Conservation (phyloP, 1,140 invertebrate genomes). For the Leguminivora glycinivorella region DNA sequence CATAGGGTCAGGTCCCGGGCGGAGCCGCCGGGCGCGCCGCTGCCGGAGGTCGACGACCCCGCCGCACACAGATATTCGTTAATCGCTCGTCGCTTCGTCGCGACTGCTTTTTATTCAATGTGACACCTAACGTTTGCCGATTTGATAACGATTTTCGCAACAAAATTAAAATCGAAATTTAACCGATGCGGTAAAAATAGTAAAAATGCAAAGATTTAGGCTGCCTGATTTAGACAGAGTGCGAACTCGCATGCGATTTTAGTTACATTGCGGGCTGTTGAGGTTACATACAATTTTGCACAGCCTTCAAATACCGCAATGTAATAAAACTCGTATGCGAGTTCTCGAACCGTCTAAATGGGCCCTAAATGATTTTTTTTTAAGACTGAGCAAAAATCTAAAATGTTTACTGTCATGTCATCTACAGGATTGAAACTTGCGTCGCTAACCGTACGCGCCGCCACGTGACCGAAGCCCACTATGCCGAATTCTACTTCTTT, state of each 20-base stretch:
- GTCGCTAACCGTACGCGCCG: background rate
- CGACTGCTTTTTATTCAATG: conserved; percentile 13
- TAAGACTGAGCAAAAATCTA: too few relatives aligned
- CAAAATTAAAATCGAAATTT: background rate
- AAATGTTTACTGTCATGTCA: too few relatives aligned
- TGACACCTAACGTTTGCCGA: background rate
- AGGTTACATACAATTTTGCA: too few relatives aligned
- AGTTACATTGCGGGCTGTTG: too few relatives aligned
- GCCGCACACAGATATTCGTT: conserved; percentile 20
- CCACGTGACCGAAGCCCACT: background rate
- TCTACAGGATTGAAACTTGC: too few relatives aligned
- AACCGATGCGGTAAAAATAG: background rate
- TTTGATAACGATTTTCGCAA: background rate
- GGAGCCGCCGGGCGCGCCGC: background rate
- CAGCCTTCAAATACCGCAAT: too few relatives aligned
- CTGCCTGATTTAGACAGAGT: too few relatives aligned
- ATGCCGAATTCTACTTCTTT: background rate
- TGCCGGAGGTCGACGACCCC: background rate
- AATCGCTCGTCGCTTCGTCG: conserved; percentile 22
- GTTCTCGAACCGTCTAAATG: too few relatives aligned
- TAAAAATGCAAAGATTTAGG: too few relatives aligned
- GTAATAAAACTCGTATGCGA: too few relatives aligned
- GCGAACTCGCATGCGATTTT: too few relatives aligned
- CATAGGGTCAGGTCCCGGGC: conserved; percentile 4
- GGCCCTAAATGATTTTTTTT: too few relatives aligned